These are phyloP conservation scores for Abrostola triplasia DNA, from an alignment of 2,888 invertebrate species.

Conservation along the genomic window DNA sequence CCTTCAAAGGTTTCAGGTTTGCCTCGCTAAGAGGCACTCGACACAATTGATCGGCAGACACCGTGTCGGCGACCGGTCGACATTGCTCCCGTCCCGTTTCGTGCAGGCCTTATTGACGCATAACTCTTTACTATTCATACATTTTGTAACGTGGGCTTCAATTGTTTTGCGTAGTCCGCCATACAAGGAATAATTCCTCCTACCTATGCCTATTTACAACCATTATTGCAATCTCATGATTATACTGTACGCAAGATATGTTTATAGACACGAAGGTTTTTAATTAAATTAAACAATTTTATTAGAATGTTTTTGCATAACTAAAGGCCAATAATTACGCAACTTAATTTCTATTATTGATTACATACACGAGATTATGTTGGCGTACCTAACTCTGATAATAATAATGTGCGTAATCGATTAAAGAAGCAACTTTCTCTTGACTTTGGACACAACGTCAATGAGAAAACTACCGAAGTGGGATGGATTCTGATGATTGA, in stretches of 20 bases:
- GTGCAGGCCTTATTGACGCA: slow-evolving; percentile 42
- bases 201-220: background rate
- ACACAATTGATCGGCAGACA: slow-evolving; percentile 66
- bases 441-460: slow-evolving; percentile 13
- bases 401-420: slow-evolving; percentile 37
- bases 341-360: slow-evolving; percentile 4
- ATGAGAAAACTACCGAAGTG: slow-evolving; percentile 27
- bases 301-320: background rate
- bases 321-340: background rate
- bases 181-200: background rate
- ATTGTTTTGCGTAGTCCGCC: slow-evolving; percentile 7
- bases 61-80: slow-evolving; percentile 62
- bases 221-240: background rate
- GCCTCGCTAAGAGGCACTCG: slow-evolving; percentile 61
- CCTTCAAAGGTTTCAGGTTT: slow-evolving; percentile 67
- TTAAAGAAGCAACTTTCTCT: slow-evolving; percentile 47
- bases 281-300: background rate
- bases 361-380: slow-evolving; percentile 24
- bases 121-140: slow-evolving; percentile 30
- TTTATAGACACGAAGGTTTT: background rate
- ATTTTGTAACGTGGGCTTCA: slow-evolving; percentile 23
- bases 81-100: slow-evolving; percentile 55
- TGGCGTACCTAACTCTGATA: slow-evolving; percentile 24
- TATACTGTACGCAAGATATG: background rate
- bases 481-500: slow-evolving; percentile 47